Conservation (phyloP, 1,140 invertebrate species). For the Camponotus floridanus region DNA sequence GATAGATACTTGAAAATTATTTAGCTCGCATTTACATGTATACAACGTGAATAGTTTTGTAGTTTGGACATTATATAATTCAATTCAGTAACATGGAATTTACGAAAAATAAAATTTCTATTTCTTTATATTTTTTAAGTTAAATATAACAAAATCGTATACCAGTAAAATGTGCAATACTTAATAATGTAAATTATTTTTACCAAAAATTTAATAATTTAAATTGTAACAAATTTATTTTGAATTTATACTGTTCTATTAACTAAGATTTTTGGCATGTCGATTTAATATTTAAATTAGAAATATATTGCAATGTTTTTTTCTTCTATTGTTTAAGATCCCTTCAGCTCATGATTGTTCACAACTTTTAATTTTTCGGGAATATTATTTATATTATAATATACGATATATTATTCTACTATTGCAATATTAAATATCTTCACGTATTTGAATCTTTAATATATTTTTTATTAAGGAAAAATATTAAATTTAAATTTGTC, state of each 20-base stretch:
- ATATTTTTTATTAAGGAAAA: neutral
- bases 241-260: neutral
- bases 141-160: no score
- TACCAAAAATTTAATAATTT: no score
- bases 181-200: no score
- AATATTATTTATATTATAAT: neutral
- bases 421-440: conserved; percentile 9
- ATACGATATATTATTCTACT: neutral
- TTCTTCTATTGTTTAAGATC: neutral
- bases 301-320: neutral
- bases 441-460: neutral
- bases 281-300: neutral
- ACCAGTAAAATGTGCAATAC: no score
- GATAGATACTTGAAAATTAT: neutral
- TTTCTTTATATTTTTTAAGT: no score
- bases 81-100: no score
- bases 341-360: neutral
- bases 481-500: neutral
- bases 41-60: neutral
- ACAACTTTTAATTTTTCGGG: neutral
- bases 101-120: no score
- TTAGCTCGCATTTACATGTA: neutral
- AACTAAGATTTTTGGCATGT: neutral
- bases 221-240: neutral
- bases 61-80: no score